Base-by-base conservation (phyloP, 2,888 invertebrate genomes). In the Leucania comma region DNA sequence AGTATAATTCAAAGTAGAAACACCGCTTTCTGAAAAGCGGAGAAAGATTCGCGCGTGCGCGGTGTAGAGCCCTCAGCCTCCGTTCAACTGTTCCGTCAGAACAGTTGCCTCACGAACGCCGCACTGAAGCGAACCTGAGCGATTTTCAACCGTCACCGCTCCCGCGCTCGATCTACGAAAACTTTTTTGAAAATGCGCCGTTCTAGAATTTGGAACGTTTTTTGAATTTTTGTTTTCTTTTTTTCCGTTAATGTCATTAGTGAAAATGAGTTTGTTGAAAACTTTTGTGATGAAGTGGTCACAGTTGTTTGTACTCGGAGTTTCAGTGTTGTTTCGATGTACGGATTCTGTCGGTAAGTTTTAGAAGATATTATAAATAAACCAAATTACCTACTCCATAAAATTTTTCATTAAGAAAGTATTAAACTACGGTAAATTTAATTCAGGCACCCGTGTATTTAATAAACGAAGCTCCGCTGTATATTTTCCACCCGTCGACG, bases 261-360 rank as follows among this genome's bases (percentile, higher is more conserved):
- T 85, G 83, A 85, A 80, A 76, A 84, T 83, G 77, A 88, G 90
- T 91, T 84, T 86, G 80, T 86, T 83, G 54, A 87, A 81, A 83
- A 88, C 83, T 75, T 83, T 87, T 82, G 94, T 94, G 93, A 91
- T 92, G 90, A 91, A 91, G 94, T 94, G 93, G 87, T 85, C 83
- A 71, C 85, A 86, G 81, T 89, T 92, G 81, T 81, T 93, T 83
- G 87, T 94, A 88, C 88, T 93, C 86, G 94, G 94, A 94, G 89
- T 95, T 92, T 90, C 94, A 93, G 94, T 95, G 93, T 90, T 95
- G 86, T 92, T 94, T 82, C 90, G 90, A 75, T 92, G 91, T 86
- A 94, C 95, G 90, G 94, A 94, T 89, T 95, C 95, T 53, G 91
- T 95, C 69, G 95, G 95, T 95, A 87, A 95, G 95, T 93, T 87